A percentile compares a stretch with the other conserved stretches of the same genome.
Evolutionary conservation across 2,888 invertebrate species (phyloP).

Genomic region (Reticulitermes lucifugus): DNA sequence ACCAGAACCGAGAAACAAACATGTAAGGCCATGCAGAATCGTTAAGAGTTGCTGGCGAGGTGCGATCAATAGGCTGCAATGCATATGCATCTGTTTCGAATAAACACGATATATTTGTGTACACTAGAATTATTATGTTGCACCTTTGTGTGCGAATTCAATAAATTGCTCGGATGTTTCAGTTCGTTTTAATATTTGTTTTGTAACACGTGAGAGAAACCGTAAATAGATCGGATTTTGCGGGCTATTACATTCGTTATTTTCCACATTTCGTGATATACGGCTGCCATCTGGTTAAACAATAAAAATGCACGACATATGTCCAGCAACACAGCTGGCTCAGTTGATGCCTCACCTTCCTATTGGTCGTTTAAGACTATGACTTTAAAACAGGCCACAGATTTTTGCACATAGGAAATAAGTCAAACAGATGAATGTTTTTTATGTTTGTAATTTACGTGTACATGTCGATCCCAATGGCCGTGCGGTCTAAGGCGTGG

Average conservation of each 20-base stretch:
- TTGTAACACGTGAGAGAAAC: conserved; percentile 27
- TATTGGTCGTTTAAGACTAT: too few relatives aligned
- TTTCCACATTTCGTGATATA: not conserved
- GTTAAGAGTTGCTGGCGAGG: too few relatives aligned
- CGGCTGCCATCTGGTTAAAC: conserved; percentile 4
- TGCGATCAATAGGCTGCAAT: not conserved
- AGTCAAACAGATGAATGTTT: too few relatives aligned
- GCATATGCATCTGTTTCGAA: not conserved
- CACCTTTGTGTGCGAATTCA: conserved; percentile 3
- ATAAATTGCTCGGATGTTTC: conserved; percentile 17
- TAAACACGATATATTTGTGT: not conserved
- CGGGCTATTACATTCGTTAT: conserved; percentile 39
- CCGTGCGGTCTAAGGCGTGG: too few relatives aligned
- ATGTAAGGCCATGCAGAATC: too few relatives aligned
- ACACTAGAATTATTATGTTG: not conserved
- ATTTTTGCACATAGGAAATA: too few relatives aligned
- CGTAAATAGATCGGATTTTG: conserved; percentile 42
- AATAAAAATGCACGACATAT: conserved; percentile 7
- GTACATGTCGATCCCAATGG: too few relatives aligned
- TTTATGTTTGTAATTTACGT: too few relatives aligned
- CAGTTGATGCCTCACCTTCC: too few relatives aligned
- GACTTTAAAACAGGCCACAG: too few relatives aligned
- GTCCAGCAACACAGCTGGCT: not conserved
- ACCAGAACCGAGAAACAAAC: too few relatives aligned
- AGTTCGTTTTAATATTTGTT: conserved; percentile 31